phyloP scores from a whole-genome alignment of 2,113 vertebrate genomes.

The Gymnobelideus leadbeateri region DNA sequence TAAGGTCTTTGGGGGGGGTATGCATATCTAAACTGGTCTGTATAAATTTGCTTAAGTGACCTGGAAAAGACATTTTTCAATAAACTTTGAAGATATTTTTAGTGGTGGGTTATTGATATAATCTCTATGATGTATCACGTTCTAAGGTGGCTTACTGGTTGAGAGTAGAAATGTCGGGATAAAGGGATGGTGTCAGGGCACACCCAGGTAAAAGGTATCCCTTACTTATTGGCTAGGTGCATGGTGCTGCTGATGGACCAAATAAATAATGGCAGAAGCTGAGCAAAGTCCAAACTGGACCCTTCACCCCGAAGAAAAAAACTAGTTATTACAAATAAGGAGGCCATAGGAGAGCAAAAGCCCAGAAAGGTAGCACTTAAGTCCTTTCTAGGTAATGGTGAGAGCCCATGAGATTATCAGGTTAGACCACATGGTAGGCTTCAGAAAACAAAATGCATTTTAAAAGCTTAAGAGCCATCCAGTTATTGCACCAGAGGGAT shows the following conservation, averaged over 20 bases:
- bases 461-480: not conserved
- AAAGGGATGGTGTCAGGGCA: not conserved
- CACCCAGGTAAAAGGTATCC: not conserved
- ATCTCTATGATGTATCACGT: not conserved
- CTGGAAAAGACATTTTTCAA: not conserved
- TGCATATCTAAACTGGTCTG: too few relatives aligned
- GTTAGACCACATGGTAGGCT: not conserved
- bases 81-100: not conserved
- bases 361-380: not conserved
- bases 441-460: not conserved
- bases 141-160: not conserved
- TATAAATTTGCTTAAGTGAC: not conserved
- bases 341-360: not conserved
- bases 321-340: not conserved
- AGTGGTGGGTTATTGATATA: not conserved
- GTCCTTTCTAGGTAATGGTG: not conserved
- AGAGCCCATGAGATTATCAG: not conserved
- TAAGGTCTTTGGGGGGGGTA: not conserved
- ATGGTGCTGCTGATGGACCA: not conserved
- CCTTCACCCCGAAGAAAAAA: not conserved
- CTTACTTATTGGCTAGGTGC: not conserved
- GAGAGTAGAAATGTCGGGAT: not conserved
- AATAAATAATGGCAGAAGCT: not conserved
- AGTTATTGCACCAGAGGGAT: not conserved
- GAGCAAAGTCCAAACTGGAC: not conserved